Evolutionary conservation across 2,888 invertebrate species (phyloP), one percentile per base, ranked within the genome.

Genomic region (Torymus auratus): DNA sequence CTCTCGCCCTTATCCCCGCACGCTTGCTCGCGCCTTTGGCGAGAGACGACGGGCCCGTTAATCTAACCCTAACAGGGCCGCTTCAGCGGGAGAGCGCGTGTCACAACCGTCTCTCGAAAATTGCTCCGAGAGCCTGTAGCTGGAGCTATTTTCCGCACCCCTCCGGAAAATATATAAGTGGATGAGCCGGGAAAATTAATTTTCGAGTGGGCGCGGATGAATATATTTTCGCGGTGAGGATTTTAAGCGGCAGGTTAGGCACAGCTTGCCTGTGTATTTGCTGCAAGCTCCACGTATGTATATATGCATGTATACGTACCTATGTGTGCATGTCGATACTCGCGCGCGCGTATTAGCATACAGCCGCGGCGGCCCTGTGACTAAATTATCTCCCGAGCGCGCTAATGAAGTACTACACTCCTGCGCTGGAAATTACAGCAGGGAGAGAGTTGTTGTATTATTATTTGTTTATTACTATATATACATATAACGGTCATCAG

Each of bases 1-100:
- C 72, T 11, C 17, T 11, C 41, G 13, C 52, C 78, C 58, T 69
- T 70, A 56, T 65, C 23, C 69, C 53, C 15, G 28, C 62, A 41
- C 17, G 7, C 12, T 56, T 41, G 70, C 61, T 41, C 41, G 41
- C 41, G 41, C 41, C 41, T 41, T 41, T 41, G 41, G 41, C 41
- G 41, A 41, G 41, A 41, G 73, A 81, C 72, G 41, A 62, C 60
- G 69, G 70, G 82, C 81, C 85, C 86, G 86, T 88, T 88, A 88
- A 88, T 88, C 87, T 87, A 82, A 71, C 72, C 86, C 85, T 87
- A 87, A 87, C 86, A 86, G 86, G 87, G 85, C 41, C 41, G 41
- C 82, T 85, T 86, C 85, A 86, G 60, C 65, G 60, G 60, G 28
- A 41, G 41, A 41, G 41, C 5, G 41, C 41, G 41, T 67, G 65